Conservation (phyloP, 92 coral and sea anemone genomes). For the Epizoanthus rinbou region DNA sequence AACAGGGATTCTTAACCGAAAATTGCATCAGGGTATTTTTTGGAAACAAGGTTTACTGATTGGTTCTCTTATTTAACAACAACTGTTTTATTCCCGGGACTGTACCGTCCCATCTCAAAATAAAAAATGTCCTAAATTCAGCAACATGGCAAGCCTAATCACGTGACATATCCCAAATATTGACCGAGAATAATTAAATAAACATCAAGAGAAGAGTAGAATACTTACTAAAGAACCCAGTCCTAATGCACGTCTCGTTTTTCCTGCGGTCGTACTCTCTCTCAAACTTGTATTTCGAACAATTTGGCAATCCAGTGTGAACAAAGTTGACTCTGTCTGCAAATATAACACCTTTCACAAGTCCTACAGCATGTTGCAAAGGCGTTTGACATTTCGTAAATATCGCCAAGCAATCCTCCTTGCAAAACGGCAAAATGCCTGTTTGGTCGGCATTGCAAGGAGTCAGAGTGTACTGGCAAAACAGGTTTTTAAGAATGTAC, state of each 20-base stretch:
- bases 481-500: constrained; percentile 59
- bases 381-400: constrained; percentile 64
- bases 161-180: no score
- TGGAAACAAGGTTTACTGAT: no score
- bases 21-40: no score
- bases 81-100: no score
- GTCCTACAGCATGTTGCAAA: constrained; percentile 65
- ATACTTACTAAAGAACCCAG: constrained; percentile 84
- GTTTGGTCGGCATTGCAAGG: constrained; percentile 79
- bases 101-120: no score
- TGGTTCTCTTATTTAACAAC: no score
- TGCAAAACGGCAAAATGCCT: constrained; percentile 62
- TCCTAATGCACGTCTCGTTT: constrained; percentile 66
- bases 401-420: constrained; percentile 82
- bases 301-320: constrained; percentile 83
- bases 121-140: no score
- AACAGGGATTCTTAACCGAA: no score
- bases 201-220: not conserved
- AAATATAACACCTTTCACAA: constrained; percentile 53
- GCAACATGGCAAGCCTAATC: no score
- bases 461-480: constrained; percentile 87
- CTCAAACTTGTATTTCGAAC: constrained; percentile 53
- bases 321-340: constrained; percentile 58
- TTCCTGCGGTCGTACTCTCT: constrained; percentile 45
- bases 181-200: no score